phyloP scores from a whole-genome alignment of 2,113 vertebrate genomes.

The Phalacrocorax pelagicus region DNA sequence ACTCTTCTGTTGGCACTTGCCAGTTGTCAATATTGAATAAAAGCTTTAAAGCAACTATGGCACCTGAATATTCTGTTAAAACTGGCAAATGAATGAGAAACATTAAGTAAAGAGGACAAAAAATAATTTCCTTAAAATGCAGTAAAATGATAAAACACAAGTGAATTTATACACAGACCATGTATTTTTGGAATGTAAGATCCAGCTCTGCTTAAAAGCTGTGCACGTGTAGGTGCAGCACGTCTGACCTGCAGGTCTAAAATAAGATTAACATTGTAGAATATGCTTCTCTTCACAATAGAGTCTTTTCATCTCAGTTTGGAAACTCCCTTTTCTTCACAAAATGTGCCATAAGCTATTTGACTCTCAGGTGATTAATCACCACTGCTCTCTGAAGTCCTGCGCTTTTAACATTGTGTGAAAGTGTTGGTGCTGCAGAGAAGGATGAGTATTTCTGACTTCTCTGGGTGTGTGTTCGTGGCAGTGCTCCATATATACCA shows the following conservation, averaged over 20 bases:
- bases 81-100: not conserved
- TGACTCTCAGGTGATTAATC: slow-evolving; percentile 21
- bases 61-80: not conserved
- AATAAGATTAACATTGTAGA: not conserved
- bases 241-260: not conserved
- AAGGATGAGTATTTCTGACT: not conserved
- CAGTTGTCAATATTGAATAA: not conserved
- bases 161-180: not conserved
- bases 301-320: slow-evolving; percentile 37
- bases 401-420: not conserved
- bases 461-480: not conserved
- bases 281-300: not conserved
- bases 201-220: not conserved
- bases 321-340: slow-evolving; percentile 26
- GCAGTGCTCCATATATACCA: not conserved
- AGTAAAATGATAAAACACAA: not conserved
- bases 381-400: slow-evolving; percentile 24
- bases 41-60: not conserved
- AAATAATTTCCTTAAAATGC: not conserved
- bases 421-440: slow-evolving; percentile 12
- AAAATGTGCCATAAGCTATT: not conserved
- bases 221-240: not conserved
- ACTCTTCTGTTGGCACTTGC: not conserved
- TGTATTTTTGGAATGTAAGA: not conserved
- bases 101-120: not conserved